A percentile compares a stretch with the other conserved stretches of the same genome.
Evolutionary conservation across 1,140 invertebrate species (phyloP).

Genomic region (Anadara kagoshimensis): DNA sequence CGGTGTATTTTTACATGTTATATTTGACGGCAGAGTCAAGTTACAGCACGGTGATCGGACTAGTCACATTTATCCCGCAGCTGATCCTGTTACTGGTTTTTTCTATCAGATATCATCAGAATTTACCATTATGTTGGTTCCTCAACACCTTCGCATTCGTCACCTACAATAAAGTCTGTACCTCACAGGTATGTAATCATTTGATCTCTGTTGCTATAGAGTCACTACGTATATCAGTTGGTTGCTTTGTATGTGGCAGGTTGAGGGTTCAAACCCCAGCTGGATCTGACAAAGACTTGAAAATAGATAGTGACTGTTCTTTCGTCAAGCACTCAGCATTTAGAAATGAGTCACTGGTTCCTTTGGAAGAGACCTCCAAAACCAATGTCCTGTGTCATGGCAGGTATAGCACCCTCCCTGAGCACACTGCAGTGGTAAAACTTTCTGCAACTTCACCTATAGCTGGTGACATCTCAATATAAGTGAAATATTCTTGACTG

Average conservation of each 20-base stretch:
- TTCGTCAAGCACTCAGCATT: neutral
- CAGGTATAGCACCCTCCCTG: too few relatives aligned
- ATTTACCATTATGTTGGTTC: conserved; percentile 90
- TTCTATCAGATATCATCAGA: conserved; percentile 72
- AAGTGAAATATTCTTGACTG: too few relatives aligned
- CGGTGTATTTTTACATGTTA: conserved; percentile 94
- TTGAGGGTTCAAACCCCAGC: too few relatives aligned
- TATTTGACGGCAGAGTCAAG: conserved; percentile 81
- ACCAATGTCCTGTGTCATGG: too few relatives aligned
- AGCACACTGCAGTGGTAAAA: too few relatives aligned
- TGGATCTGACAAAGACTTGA: too few relatives aligned
- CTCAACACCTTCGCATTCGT: conserved; percentile 91
- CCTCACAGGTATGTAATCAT: conserved; percentile 75
- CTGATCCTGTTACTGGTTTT: conserved; percentile 74
- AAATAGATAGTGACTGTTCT: too few relatives aligned
- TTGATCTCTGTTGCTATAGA: too few relatives aligned
- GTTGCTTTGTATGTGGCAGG: too few relatives aligned
- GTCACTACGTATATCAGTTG: too few relatives aligned
- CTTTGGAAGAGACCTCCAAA: neutral
- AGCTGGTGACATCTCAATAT: too few relatives aligned
- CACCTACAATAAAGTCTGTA: conserved; percentile 96
- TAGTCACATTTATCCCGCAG: conserved; percentile 84
- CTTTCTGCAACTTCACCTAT: too few relatives aligned
- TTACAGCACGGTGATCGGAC: conserved; percentile 77
- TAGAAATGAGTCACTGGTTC: neutral